Evolutionary conservation across 2,113 vertebrate species (phyloP).

Genomic region (Bostrychus sinensis): DNA sequence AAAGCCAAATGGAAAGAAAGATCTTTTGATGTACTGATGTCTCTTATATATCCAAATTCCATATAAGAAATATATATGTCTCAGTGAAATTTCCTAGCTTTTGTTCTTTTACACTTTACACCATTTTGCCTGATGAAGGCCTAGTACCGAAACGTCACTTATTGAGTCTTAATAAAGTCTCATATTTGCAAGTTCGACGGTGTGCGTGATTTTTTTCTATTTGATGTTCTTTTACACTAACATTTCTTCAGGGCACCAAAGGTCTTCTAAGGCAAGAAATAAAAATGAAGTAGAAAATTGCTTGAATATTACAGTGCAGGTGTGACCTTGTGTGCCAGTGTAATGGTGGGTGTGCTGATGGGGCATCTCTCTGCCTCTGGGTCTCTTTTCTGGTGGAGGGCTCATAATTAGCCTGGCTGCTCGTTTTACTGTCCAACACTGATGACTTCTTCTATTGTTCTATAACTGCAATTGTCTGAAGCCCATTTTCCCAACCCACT

Average conservation of each 20-base stretch:
- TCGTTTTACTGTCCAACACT: conserved; percentile 2
- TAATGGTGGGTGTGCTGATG: background rate
- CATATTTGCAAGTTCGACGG: too few species aligned
- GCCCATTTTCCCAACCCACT: conserved; percentile 11
- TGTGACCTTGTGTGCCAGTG: background rate
- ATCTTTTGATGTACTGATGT: too few species aligned
- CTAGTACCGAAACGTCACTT: too few species aligned
- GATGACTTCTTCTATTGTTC: conserved; percentile 15
- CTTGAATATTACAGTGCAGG: conserved; percentile 16
- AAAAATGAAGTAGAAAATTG: conserved; percentile 37
- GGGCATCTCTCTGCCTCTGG: background rate
- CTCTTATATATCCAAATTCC: too few species aligned
- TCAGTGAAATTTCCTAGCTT: too few species aligned
- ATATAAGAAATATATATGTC: too few species aligned
- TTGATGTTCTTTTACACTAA: background rate
- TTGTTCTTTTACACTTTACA: too few species aligned
- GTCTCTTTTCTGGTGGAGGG: background rate
- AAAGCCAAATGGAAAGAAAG: too few species aligned
- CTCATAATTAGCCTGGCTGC: conserved; percentile 16
- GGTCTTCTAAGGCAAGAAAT: background rate
- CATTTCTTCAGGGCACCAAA: background rate
- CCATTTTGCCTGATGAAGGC: too few species aligned
- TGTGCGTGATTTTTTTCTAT: too few species aligned
- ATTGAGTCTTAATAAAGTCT: too few species aligned
- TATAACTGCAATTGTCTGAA: conserved; percentile 5